Evolutionary conservation across 2,888 invertebrate genomes (phyloP), one percentile per base, ranked within the genome.

Genomic region (Papilio gigon): DNA sequence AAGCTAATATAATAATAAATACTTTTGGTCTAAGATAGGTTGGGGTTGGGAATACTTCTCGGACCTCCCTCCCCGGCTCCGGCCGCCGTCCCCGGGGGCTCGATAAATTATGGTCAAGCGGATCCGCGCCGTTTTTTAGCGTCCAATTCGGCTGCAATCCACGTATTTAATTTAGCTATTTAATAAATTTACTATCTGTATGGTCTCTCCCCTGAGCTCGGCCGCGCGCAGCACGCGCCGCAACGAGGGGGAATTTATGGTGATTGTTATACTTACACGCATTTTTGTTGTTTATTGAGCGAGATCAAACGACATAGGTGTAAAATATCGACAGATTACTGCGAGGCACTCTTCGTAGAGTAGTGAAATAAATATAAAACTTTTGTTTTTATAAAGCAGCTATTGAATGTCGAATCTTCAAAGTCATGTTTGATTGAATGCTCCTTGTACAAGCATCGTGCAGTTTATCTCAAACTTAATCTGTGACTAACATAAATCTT

Each of bases 101-200:
- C 79, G 65, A 84, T 84, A 85, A 83, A 84, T 87, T 80, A 80
- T 76, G 81, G 83, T 78, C 81, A 80, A 72, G 70, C 65, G 71
- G 70, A 71, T 75, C 72, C 70, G 73, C 60, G 50, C 44, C 75
- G 73, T 76, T 77, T 76, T 78, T 79, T 77, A 80, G 76, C 74
- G 77, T 65, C 79, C 80, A 76, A 83, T 90, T 84, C 81, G 84
- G 81, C 83, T 89, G 88, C 90, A 84, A 80, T 83, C 79, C 90
- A 90, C 90, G 90, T 90, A 90, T 90, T 90, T 90, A 88, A 90
- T 91, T 88, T 85, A 77, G 84, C 79, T 77, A 82, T 82, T 76
- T 70, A 71, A 82, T 80, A 85, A 84, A 86, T 81, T 82, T 79
- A 79, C 76, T 76, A 70, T 71, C 74, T 74, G 77, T 77, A 79